Base-by-base conservation (phyloP, 2,797 vertebrate genomes). In the Argya squamiceps region DNA sequence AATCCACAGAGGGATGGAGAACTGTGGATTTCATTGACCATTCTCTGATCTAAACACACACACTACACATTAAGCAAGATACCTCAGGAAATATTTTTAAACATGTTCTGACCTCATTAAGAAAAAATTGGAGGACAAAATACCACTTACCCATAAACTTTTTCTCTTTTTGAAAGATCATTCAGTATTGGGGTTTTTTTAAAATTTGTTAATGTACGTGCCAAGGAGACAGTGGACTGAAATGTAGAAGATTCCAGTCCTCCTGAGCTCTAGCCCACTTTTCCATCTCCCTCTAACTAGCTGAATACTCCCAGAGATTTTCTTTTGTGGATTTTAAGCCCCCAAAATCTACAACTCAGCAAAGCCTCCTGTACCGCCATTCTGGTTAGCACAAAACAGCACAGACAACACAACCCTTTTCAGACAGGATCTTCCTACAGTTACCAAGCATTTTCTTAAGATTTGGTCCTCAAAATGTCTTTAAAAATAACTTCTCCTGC, bases 71-170 rank as follows among this genome's bases (percentile, higher is more conserved):
- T 59, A 32, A 70, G 74, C 29, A 65, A 58, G 62, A 50, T 15
- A 75, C 16, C 30, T 93, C 39, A 79, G 78, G 41, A 95, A 89
- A 76, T 62, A 69, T 39, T 84, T 92, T 73, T 7, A 76, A 89
- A 63, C 5, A 2, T 47, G 63, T 67, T 91, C 52, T 82, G 67
- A 69, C 50, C 55, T 91, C 59, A 59, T 34, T 69, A 65, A 52
- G 52, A 82, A 89, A n/a, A 81, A 86, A 39, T 5, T 52, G 29
- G 37, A 80, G 37, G 43, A 64, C 29, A 85, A 70, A 81, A 84
- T 70, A 14, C 10, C 15, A 10, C 24, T 84, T 74, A 67, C 4
- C 6, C 37, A 59, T 67, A 68, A 80, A 60, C 7, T 3, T 67
- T 46, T 52, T n/a, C 32, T 79, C 44, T 62, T 76, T 60, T 62